Conservation (phyloP, 2,888 invertebrate genomes). For the Aleiodes leptofemur region DNA sequence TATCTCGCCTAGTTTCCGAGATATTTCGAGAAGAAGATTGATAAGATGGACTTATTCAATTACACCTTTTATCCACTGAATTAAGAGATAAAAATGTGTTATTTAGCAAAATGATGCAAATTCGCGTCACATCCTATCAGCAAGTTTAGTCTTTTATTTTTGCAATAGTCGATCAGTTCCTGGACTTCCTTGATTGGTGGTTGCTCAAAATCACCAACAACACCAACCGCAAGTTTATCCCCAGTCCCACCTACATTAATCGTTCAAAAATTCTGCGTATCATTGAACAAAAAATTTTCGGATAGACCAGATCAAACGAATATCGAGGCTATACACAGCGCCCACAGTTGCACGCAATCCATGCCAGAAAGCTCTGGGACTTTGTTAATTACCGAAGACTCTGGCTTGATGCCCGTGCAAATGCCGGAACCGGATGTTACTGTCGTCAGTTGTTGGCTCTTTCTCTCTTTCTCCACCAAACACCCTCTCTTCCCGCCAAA, state of each 20-base stretch:
- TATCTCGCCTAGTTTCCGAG: no score
- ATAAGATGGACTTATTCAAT: no score
- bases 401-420: slow-evolving; percentile 58
- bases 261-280: slow-evolving; percentile 16
- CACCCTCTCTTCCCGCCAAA: neutral
- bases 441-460: slow-evolving; percentile 68
- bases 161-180: no score
- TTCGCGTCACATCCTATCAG: no score
- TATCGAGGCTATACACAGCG: slow-evolving; percentile 8
- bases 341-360: slow-evolving; percentile 34
- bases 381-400: slow-evolving; percentile 68
- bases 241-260: neutral
- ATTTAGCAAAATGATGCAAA: no score
- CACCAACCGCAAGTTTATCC: neutral
- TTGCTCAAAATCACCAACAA: neutral
- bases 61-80: no score
- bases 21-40: no score
- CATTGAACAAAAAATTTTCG: neutral
- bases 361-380: slow-evolving; percentile 48
- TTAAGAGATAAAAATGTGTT: no score
- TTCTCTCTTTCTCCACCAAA: slow-evolving; percentile 46
- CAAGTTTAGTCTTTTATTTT: no score
- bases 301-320: slow-evolving; percentile 14
- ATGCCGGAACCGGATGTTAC: slow-evolving; percentile 70
- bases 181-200: no score